A percentile compares a stretch with the other conserved stretches of the same genome.
Evolutionary conservation across 1,140 invertebrate genomes (phyloP).

Genomic region (Leptopilina boulardi): DNA sequence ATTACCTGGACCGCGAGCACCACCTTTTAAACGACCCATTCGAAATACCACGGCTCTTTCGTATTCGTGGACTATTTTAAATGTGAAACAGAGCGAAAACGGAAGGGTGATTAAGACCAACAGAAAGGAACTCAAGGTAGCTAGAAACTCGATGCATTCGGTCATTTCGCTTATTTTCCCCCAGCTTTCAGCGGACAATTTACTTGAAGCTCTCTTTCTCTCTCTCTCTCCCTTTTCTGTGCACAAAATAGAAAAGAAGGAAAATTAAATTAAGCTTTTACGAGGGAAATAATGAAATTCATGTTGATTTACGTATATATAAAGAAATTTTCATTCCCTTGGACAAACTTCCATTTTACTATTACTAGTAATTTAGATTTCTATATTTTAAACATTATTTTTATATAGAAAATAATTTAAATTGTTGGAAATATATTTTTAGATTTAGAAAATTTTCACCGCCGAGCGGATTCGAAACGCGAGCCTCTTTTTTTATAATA

Average conservation of each 20-base stretch:
- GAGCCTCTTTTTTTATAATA: background rate
- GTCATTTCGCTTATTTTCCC: constrained; percentile 56
- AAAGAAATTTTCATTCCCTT: background rate
- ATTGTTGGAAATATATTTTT: too few relatives aligned
- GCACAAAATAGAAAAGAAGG: background rate
- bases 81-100: constrained; percentile 89
- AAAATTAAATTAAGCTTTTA: background rate
- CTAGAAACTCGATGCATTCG: constrained; percentile 86
- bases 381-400: too few relatives aligned
- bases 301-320: background rate
- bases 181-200: background rate
- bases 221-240: background rate
- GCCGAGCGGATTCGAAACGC: background rate
- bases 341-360: background rate
- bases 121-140: constrained; percentile 86
- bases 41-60: constrained; percentile 87
- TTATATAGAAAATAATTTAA: too few relatives aligned
- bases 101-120: constrained; percentile 89
- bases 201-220: constrained; percentile 9
- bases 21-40: constrained; percentile 83
- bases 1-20: constrained; percentile 86
- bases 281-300: background rate
- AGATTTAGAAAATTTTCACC: background rate
- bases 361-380: background rate
- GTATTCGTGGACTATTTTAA: constrained; percentile 90